Percentiles rank a stretch among this genome's conserved stretches.
Evolutionary conservation across 2,888 invertebrate species (phyloP).

Genomic region (Sesia apiformis): DNA sequence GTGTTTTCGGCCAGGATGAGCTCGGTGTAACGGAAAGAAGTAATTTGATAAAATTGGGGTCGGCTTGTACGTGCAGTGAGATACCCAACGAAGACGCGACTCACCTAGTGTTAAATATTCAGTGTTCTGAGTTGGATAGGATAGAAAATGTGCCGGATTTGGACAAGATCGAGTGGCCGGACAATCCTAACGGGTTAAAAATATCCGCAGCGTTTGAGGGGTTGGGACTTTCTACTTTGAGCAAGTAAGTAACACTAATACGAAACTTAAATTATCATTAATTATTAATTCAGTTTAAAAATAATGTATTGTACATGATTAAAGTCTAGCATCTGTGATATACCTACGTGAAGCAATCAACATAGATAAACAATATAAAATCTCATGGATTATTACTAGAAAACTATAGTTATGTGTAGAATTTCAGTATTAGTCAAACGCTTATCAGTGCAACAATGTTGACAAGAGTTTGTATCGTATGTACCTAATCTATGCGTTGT

Average conservation of each 20-base stretch:
- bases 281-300: too few relatives aligned
- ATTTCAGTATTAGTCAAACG: too few relatives aligned
- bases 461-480: too few relatives aligned
- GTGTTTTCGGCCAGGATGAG: constrained; percentile 31
- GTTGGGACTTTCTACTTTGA: constrained; percentile 49
- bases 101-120: constrained; percentile 56
- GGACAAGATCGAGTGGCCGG: constrained; percentile 62
- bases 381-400: too few relatives aligned
- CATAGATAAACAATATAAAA: too few relatives aligned
- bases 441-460: too few relatives aligned
- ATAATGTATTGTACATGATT: too few relatives aligned
- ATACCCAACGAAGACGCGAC: constrained; percentile 52
- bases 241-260: constrained; percentile 44
- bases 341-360: too few relatives aligned
- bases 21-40: constrained; percentile 23
- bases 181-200: constrained; percentile 55
- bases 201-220: constrained; percentile 59
- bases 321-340: too few relatives aligned
- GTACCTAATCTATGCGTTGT: too few relatives aligned
- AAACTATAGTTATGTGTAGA: too few relatives aligned
- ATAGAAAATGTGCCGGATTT: constrained; percentile 50
- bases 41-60: constrained; percentile 47
- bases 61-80: constrained; percentile 64
- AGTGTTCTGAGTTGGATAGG: constrained; percentile 55
- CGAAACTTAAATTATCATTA: too few relatives aligned